phyloP scores from a whole-genome alignment of 2,113 vertebrate genomes.

The Tympanuchus pallidicinctus region DNA sequence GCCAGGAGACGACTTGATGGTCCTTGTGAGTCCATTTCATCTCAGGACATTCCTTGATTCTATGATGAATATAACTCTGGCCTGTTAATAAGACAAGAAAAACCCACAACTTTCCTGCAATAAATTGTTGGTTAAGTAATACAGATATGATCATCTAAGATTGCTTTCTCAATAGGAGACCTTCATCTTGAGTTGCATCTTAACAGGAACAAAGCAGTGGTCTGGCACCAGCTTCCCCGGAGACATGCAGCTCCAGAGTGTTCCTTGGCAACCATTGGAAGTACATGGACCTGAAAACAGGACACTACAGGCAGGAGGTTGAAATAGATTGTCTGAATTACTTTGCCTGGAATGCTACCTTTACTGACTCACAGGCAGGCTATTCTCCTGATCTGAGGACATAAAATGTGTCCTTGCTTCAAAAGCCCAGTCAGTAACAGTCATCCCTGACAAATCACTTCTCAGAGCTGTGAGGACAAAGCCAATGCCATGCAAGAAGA shows the following conservation, averaged over 20 bases:
- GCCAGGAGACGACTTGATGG: neutral
- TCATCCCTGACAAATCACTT: neutral
- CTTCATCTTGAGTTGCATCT: neutral
- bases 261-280: neutral
- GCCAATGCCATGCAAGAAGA: neutral
- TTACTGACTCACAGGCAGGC: neutral
- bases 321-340: neutral
- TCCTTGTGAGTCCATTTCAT: neutral
- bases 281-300: neutral
- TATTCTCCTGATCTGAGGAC: neutral
- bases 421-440: neutral
- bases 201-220: neutral
- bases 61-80: neutral
- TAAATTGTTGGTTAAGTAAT: neutral
- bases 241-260: accelerated
- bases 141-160: neutral
- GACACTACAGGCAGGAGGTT: neutral
- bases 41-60: neutral
- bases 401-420: neutral
- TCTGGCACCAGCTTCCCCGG: neutral
- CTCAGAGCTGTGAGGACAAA: neutral
- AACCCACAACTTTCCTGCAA: neutral
- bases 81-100: neutral
- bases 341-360: neutral
- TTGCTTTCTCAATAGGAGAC: neutral